These are phyloP conservation scores for Malthinus seriepunctatus DNA, from an alignment of 2,888 invertebrate species.

Conservation along the genomic window DNA sequence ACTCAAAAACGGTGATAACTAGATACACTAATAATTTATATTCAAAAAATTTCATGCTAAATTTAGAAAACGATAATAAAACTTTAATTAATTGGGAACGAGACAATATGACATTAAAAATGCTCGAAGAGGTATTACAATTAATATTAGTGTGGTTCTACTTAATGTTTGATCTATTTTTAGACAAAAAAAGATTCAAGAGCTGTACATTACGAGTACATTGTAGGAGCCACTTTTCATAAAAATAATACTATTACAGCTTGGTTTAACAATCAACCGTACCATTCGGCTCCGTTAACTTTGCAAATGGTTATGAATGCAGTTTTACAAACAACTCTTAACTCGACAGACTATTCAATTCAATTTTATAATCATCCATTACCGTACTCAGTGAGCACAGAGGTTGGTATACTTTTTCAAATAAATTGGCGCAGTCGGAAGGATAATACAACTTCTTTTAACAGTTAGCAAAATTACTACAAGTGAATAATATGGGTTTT, in stretches of 20 bases:
- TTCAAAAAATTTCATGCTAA: constrained; percentile 7
- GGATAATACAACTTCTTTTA: constrained; percentile 22
- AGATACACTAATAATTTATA: not conserved
- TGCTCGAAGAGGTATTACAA: constrained; percentile 10
- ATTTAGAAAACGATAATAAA: not conserved
- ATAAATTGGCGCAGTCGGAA: constrained; percentile 5
- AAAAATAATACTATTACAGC: constrained; percentile 58
- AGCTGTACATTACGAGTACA: constrained; percentile 48
- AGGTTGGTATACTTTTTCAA: constrained; percentile 52
- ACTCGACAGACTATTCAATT: constrained; percentile 37
- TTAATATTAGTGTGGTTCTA: not conserved
- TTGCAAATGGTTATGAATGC: constrained; percentile 60
- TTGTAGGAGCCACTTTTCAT: constrained; percentile 63
- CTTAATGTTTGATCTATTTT: constrained; percentile 50
- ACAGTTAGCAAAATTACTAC: constrained; percentile 44
- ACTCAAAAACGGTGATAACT: constrained; percentile 48
- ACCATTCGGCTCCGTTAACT: constrained; percentile 62
- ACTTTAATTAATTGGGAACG: constrained; percentile 14
- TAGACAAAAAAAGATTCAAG: constrained; percentile 50
- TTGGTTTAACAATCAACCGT: constrained; percentile 80
- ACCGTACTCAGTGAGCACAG: constrained; percentile 62
- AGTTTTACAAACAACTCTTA: constrained; percentile 51
- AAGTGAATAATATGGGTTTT: constrained; percentile 56
- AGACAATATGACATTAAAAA: constrained; percentile 7
- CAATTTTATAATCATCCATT: constrained; percentile 69